Base-by-base conservation (phyloP, 2,888 invertebrate species). In the Seladonia tumulorum region DNA sequence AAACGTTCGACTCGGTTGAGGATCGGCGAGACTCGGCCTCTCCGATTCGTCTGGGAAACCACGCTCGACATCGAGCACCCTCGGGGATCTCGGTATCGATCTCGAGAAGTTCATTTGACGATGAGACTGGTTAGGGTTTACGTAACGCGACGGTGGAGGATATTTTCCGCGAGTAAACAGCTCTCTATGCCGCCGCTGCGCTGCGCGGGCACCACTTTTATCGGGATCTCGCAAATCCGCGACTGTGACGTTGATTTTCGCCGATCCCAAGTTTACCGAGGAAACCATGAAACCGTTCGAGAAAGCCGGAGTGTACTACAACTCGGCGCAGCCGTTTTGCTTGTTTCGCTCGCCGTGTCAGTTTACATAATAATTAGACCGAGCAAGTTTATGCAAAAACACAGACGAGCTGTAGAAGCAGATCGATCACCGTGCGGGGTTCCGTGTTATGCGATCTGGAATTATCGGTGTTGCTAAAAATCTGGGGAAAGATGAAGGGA, bases 181-280 rank as follows among this genome's bases (percentile, higher is more conserved):
- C 29, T 70, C 8, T 5, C 18, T 18, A 29, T 5, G 2, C 16
- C 16, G 63, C 16, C 29, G 29, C 14, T 29, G 22, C 22, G 3
- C 45, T 49, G 45, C 42, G 47, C 22, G 14, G 45, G 66, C n/a
- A 57, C n/a, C 39, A 70, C 68, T 80, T 82, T 84, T 72, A 66
- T 68, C 76, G 18, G 76, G 71, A 79, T 63, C 71, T 57, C 7
- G 70, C 57, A 66, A 35, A 39, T 87, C 25, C 68, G 78, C 68
- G 39, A 57, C 72, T 35, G 5, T n/a, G 47, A 53, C 68, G 82
- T 73, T 83, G 86, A 83, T 87, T 82, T 57, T 81, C 71, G 68
- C 85, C 89, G 87, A 90, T 90, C 83, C 83, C 63, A 77, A 88
- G 76, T 88, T 90, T 84, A 87, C 81, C 66, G 81, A 42, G 53